Base-by-base conservation (phyloP, 2,797 vertebrate genomes). In the Taenioides sp. region DNA sequence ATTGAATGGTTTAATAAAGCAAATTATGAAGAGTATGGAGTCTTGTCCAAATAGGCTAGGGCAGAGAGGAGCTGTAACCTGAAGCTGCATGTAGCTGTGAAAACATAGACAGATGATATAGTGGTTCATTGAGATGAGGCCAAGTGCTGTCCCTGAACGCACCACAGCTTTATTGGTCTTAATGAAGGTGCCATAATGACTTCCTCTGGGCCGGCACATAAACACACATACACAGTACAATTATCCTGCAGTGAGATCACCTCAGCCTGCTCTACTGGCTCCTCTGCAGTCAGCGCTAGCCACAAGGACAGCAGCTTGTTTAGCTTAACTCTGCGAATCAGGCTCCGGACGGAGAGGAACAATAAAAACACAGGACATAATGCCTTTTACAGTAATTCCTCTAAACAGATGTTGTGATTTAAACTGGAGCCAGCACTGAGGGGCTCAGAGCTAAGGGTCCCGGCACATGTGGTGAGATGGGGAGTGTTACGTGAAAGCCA, bases 111-210 rank as follows among this genome's bases (percentile, higher is more conserved):
- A 88, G 16, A 78, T 40, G 70, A 76, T 72, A 74, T 66, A 74
- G 72, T 80, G 78, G 60, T 75, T 80, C 84, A 83, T 80, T 79
- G 76, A 78, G 85, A 90, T 89, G 86, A 91, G 81, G 80, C 87
- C 81, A 75, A 82, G 90, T 14, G 90, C 89, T 78, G 61, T 63
- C 81, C 47, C 50, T 78, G 80, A 84, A 89, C 77, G 82, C 80
- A 87, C 67, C 81, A 77, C 80, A 75, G 67, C 77, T 87, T 90
- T 88, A 91, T 90, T 90, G 76, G 90, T 82, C 86, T 90, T 92
- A 91, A 92, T 92, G 88, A 91, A 90, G 84, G 88, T 86, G 85
- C 81, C 90, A 93, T 92, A 93, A 93, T 92, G 90, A 86, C 87
- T 92, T 91, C 89, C 91, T 75, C 80, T 79, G 90, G 86, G 83